Percentiles rank a stretch among this genome's conserved stretches.
Evolutionary conservation across 2,888 invertebrate species (phyloP).

Genomic region (Rhagonycha fulva): DNA sequence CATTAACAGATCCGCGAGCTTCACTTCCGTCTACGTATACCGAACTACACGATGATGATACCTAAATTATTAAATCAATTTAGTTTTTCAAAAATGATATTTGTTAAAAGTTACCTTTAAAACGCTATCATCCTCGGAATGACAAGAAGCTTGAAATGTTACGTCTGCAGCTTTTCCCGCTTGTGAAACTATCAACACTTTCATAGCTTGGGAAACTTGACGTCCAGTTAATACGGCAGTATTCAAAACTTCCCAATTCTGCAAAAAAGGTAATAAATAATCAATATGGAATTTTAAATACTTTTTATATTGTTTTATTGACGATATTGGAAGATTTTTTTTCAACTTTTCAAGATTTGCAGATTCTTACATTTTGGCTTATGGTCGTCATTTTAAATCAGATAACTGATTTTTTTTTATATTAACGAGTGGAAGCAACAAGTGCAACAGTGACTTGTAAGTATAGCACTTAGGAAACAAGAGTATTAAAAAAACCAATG

Average conservation of each 20-base stretch:
- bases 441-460: too few species aligned
- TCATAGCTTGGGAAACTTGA: slow-evolving; percentile 93
- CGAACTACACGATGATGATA: slow-evolving; percentile 93
- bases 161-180: slow-evolving; percentile 94
- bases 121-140: slow-evolving; percentile 93
- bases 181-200: slow-evolving; percentile 92
- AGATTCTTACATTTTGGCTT: too few species aligned
- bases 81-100: neutral
- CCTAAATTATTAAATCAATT: slow-evolving; percentile 61
- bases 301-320: too few species aligned
- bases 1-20: slow-evolving; percentile 91
- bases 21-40: slow-evolving; percentile 97
- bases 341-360: too few species aligned
- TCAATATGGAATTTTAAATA: neutral
- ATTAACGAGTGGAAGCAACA: too few species aligned
- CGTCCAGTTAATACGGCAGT: slow-evolving; percentile 93
- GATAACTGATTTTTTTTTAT: too few species aligned
- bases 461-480: too few species aligned
- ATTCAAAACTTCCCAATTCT: slow-evolving; percentile 96
- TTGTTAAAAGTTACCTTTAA: slow-evolving; percentile 75
- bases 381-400: too few species aligned
- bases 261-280: slow-evolving; percentile 46
- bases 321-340: too few species aligned
- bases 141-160: slow-evolving; percentile 91
- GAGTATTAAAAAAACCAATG: too few species aligned